These are phyloP conservation scores for Zosterops hypoxanthus DNA, from an alignment of 2,113 vertebrate species.

Conservation along the genomic window DNA sequence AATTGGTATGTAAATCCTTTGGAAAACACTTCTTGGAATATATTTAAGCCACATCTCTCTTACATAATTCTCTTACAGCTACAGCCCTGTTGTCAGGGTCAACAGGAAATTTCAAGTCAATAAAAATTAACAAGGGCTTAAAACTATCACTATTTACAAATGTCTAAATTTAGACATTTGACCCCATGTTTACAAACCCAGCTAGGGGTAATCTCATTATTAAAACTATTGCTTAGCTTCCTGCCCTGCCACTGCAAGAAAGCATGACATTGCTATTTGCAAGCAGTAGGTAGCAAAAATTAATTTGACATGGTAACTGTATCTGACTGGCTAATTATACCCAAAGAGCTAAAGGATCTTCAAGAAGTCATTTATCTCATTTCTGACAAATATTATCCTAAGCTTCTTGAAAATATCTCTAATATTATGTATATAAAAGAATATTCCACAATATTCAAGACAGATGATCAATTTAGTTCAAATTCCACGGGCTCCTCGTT, in stretches of 20 bases:
- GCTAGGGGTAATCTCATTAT: neutral
- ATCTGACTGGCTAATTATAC: neutral
- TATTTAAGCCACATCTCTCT: neutral
- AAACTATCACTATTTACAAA: neutral
- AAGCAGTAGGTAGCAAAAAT: neutral
- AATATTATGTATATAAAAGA: neutral
- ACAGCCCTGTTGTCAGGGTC: neutral
- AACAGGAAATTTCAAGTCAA: neutral
- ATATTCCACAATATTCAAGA: neutral
- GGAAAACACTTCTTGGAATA: neutral
- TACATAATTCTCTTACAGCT: neutral
- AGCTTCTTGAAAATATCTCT: neutral
- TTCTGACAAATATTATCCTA: neutral
- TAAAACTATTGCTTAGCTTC: neutral
- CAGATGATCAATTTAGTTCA: neutral
- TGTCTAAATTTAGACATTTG: neutral
- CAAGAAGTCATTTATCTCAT: neutral
- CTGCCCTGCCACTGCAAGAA: rapidly evolving
- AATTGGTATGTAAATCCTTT: neutral
- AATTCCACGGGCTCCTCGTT: neutral
- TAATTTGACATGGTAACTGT: neutral
- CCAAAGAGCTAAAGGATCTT: neutral
- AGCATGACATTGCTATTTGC: neutral
- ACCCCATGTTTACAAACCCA: neutral
- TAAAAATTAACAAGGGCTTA: neutral